phyloP scores from a whole-genome alignment of 2,113 vertebrate genomes.

The Micromys minutus region DNA sequence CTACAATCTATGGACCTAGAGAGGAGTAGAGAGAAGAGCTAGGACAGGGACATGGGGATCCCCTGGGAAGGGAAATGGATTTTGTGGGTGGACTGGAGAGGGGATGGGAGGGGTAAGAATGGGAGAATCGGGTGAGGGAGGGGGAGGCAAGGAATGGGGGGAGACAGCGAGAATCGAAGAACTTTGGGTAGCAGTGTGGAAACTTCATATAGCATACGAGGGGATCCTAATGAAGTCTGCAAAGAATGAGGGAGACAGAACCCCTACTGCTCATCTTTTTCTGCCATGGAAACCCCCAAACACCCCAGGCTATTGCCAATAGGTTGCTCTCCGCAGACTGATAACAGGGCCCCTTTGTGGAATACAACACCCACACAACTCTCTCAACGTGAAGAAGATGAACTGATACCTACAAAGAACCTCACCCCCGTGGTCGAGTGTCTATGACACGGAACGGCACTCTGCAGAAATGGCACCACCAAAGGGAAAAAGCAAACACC shows the following conservation, averaged over 20 bases:
- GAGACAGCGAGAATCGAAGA: background rate
- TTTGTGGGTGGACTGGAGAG: background rate
- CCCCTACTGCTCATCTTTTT: background rate
- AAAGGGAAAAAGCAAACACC: background rate
- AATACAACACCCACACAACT: background rate
- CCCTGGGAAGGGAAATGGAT: background rate
- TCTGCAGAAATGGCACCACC: background rate
- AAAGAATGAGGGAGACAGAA: background rate
- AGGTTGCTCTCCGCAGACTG: background rate
- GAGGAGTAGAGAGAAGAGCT: background rate
- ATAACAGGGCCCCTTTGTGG: background rate
- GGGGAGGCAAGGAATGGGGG: background rate
- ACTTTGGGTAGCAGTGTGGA: background rate
- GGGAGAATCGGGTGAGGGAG: background rate
- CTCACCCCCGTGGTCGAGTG: background rate
- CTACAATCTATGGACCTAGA: background rate
- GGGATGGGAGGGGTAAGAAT: background rate
- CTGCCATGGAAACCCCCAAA: background rate
- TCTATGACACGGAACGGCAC: background rate
- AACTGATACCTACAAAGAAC: background rate
- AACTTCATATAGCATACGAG: background rate
- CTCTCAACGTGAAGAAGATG: background rate
- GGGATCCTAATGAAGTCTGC: background rate
- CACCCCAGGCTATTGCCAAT: background rate
- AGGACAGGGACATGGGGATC: background rate